phyloP scores from a whole-genome alignment of 2,888 invertebrate genomes.

The Epinotia demarniana region DNA sequence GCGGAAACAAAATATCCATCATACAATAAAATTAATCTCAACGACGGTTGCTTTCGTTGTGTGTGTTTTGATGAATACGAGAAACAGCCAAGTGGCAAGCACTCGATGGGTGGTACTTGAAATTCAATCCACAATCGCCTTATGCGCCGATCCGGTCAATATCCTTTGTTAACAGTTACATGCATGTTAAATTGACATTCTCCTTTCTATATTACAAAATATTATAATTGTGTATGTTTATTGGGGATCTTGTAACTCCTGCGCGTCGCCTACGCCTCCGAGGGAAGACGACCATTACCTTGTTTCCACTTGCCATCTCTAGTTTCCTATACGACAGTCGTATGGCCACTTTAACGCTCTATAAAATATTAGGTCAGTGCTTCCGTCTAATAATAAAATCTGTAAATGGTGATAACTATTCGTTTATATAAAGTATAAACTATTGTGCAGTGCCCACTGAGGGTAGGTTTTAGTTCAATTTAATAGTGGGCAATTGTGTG shows the following conservation, averaged over 20 bases:
- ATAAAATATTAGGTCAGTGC: conserved; percentile 18
- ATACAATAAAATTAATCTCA: conserved; percentile 36
- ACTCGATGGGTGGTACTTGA: not conserved
- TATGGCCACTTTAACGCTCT: conserved; percentile 9
- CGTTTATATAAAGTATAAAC: too few relatives aligned
- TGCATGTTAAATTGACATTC: not conserved
- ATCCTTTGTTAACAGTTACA: not conserved
- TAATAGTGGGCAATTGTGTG: not conserved
- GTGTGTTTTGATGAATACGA: not conserved
- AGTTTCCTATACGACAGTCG: conserved; percentile 25
- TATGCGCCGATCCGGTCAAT: conserved; percentile 12
- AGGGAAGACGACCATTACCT: conserved; percentile 45
- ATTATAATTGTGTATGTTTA: conserved; percentile 2
- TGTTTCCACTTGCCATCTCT: conserved; percentile 40
- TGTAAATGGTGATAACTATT: not conserved
- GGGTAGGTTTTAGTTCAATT: not conserved
- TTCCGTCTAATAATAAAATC: not conserved
- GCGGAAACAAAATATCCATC: conserved; percentile 33
- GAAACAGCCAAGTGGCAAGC: not conserved
- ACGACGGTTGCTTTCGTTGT: not conserved
- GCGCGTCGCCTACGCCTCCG: conserved; percentile 22
- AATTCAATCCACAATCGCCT: conserved; percentile 12
- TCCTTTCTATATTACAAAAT: not conserved
- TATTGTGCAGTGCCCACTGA: not conserved
- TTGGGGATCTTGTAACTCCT: not conserved